Evolutionary conservation across 1,140 invertebrate species (phyloP).

Genomic region (Aphis craccivora): DNA sequence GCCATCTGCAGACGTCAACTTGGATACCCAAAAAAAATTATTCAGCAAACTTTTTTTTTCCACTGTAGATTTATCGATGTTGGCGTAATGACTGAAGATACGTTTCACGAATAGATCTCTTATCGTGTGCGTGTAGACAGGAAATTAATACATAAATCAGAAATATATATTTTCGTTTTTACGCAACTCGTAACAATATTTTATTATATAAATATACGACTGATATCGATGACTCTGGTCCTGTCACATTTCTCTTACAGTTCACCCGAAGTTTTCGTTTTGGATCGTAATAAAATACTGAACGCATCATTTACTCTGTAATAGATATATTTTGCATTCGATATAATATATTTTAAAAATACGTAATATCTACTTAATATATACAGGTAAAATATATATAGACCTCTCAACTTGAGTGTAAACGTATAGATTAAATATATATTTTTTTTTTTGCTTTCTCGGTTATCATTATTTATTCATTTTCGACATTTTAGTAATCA

Average conservation of each 20-base stretch:
- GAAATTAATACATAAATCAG: slow-evolving; percentile 37
- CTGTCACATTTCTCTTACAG: neutral
- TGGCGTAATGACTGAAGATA: neutral
- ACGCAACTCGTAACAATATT: neutral
- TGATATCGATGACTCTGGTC: neutral
- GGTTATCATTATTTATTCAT: neutral
- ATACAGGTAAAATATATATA: neutral
- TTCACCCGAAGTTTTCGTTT: slow-evolving; percentile 1
- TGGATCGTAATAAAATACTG: neutral
- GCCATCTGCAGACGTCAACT: neutral
- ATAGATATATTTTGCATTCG: neutral
- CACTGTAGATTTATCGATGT: neutral
- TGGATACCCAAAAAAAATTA: neutral
- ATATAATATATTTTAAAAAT: neutral
- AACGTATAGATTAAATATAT: neutral
- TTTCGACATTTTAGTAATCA: neutral
- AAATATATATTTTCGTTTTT: neutral
- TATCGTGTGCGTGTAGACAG: neutral
- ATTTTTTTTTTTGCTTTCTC: neutral
- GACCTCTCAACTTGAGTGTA: neutral
- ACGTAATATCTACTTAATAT: neutral
- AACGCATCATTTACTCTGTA: neutral
- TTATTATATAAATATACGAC: neutral
- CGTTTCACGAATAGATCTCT: neutral
- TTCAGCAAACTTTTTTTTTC: neutral